These are phyloP conservation scores for Apamea epomidion DNA, from an alignment of 2,888 invertebrate species.

Conservation along the genomic window DNA sequence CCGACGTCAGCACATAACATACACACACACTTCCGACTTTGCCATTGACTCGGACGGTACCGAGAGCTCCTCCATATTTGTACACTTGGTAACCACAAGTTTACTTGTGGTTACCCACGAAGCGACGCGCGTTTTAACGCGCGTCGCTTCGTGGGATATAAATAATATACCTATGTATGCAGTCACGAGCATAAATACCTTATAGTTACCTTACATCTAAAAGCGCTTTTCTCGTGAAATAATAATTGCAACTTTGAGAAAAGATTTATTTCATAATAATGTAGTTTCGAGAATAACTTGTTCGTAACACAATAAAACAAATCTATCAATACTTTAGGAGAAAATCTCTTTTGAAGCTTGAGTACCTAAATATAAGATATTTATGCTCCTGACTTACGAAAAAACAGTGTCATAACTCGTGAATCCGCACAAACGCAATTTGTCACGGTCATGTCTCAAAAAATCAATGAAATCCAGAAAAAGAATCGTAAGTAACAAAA, in stretches of 20 bases:
- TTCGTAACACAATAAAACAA: neutral
- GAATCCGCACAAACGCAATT: constrained; percentile 33
- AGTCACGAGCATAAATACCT: neutral
- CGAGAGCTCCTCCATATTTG: too few relatives aligned
- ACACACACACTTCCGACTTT: too few relatives aligned
- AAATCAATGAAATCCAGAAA: constrained; percentile 34
- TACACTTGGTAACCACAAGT: neutral
- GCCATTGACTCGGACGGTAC: too few relatives aligned
- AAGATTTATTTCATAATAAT: neutral
- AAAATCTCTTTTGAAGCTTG: neutral
- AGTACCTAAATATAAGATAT: neutral
- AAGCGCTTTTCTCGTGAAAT: neutral
- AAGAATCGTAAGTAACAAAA: constrained; percentile 46
- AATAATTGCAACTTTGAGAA: neutral
- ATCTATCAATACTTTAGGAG: neutral
- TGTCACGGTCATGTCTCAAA: constrained; percentile 18
- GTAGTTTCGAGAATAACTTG: neutral
- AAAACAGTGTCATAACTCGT: neutral
- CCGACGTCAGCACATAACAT: too few relatives aligned
- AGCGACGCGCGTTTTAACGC: too few relatives aligned
- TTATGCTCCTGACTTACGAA: neutral
- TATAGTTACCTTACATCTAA: neutral
- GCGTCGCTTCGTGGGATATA: neutral
- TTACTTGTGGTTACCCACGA: too few relatives aligned
- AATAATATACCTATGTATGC: neutral